These are phyloP conservation scores for Oryzias curvinotus DNA, from an alignment of 2,113 vertebrate genomes.

Conservation along the genomic window DNA sequence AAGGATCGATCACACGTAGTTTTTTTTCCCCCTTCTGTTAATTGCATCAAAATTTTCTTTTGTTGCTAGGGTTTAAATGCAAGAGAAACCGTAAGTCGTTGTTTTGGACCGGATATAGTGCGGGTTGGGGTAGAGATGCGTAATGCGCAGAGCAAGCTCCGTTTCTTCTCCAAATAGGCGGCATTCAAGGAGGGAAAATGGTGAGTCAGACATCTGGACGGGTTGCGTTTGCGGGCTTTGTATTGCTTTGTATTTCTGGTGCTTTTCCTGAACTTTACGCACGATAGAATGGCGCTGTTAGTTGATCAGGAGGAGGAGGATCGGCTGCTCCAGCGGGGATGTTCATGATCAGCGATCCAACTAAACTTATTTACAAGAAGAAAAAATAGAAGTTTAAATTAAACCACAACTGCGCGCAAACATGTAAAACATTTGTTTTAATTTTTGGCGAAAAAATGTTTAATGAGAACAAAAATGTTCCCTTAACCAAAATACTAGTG, in stretches of 20 bases:
- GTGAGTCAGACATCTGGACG: slow-evolving; percentile 67
- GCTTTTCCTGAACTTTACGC: slow-evolving; percentile 7
- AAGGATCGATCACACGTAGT: slow-evolving; percentile 82
- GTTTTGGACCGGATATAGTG: slow-evolving; percentile 86
- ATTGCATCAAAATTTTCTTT: slow-evolving; percentile 86
- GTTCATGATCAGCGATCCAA: neutral
- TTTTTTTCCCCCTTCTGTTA: slow-evolving; percentile 23
- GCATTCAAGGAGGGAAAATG: slow-evolving; percentile 63
- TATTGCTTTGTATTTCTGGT: slow-evolving; percentile 38
- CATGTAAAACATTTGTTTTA: neutral
- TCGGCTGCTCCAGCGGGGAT: neutral
- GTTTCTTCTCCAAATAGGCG: slow-evolving; percentile 66
- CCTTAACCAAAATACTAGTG: neutral
- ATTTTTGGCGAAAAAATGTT: neutral
- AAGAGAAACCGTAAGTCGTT: slow-evolving; percentile 87
- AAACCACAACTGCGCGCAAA: no score
- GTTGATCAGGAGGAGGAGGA: neutral
- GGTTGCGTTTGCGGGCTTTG: slow-evolving; percentile 40
- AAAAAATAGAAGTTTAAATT: neutral
- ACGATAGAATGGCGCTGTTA: neutral
- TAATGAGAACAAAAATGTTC: neutral
- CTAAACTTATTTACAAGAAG: neutral
- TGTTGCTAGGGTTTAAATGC: slow-evolving; percentile 92
- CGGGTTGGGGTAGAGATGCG: slow-evolving; percentile 68
- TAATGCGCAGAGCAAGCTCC: slow-evolving; percentile 64